Conservation (phyloP, 2,113 vertebrate genomes). For the Cheirogaleus medius region DNA sequence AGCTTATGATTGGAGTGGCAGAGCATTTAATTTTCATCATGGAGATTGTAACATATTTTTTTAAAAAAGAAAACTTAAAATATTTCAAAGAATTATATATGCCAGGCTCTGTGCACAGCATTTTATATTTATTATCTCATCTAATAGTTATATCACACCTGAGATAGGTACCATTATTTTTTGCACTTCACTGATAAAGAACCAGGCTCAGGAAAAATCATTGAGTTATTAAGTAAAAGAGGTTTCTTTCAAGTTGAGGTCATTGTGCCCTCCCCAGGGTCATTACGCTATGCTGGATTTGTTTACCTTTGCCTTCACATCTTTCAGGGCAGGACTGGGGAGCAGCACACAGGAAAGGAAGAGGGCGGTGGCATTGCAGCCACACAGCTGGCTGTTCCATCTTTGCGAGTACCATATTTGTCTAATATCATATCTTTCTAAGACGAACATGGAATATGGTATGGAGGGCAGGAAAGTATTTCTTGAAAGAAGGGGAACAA, state of each 20-base stretch:
- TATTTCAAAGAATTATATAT: background rate
- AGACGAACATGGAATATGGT: background rate
- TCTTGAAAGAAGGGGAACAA: background rate
- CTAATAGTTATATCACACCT: background rate
- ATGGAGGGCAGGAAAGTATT: background rate
- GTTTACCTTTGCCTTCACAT: background rate
- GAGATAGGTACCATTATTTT: background rate
- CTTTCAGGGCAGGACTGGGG: background rate
- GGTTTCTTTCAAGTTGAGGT: background rate
- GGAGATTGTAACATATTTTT: background rate
- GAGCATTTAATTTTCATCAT: background rate
- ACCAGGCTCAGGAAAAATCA: background rate
- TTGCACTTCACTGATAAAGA: background rate
- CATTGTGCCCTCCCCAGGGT: background rate
- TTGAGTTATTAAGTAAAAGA: background rate
- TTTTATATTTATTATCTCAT: background rate
- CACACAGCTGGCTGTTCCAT: background rate
- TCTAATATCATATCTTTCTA: background rate
- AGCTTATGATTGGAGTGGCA: background rate
- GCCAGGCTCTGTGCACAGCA: background rate
- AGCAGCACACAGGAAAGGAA: background rate
- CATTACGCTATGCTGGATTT: background rate
- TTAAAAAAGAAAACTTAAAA: background rate
- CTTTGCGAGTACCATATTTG: background rate
- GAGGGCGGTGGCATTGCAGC: background rate